A percentile compares a stretch with the other conserved stretches of the same genome.
Conservation (phyloP, 2,888 invertebrate species). For the Epicampocera succincta region DNA sequence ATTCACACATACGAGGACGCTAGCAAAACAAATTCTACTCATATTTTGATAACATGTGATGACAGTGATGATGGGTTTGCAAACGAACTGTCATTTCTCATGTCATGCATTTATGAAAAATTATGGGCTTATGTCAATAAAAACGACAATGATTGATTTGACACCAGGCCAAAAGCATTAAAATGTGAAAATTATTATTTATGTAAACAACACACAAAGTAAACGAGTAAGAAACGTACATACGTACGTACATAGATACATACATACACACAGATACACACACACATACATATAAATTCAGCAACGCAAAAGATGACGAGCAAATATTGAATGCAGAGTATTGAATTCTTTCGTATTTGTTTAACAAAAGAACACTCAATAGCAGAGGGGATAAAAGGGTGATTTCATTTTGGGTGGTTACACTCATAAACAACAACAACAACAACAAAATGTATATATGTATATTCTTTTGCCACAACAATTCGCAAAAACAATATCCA, state of each 20-base stretch:
- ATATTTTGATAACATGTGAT: constrained; percentile 70
- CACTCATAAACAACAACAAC: not conserved
- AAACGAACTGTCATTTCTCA: constrained; percentile 80
- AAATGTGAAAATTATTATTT: constrained; percentile 70
- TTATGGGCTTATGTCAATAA: constrained; percentile 80
- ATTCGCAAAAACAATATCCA: not conserved
- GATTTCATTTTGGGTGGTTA: constrained; percentile 36
- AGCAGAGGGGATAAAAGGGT: constrained; percentile 5
- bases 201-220: constrained; percentile 59
- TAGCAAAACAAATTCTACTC: constrained; percentile 56
- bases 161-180: constrained; percentile 74
- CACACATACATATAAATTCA: not conserved
- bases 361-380: not conserved
- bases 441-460: too few species aligned
- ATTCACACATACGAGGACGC: constrained; percentile 9
- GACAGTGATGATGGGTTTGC: constrained; percentile 74
- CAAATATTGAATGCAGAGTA: not conserved
- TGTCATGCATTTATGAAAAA: constrained; percentile 79
- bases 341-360: constrained; percentile 37
- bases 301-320: constrained; percentile 1
- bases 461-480: constrained; percentile 17
- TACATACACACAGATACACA: not conserved
- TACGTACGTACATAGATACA: too few species aligned
- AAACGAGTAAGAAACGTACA: constrained; percentile 25
- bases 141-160: constrained; percentile 80